Percentiles rank a stretch among this genome's conserved stretches.
Evolutionary conservation across 2,797 vertebrate genomes (phyloP).

Genomic region (Geotrypetes seraphini): DNA sequence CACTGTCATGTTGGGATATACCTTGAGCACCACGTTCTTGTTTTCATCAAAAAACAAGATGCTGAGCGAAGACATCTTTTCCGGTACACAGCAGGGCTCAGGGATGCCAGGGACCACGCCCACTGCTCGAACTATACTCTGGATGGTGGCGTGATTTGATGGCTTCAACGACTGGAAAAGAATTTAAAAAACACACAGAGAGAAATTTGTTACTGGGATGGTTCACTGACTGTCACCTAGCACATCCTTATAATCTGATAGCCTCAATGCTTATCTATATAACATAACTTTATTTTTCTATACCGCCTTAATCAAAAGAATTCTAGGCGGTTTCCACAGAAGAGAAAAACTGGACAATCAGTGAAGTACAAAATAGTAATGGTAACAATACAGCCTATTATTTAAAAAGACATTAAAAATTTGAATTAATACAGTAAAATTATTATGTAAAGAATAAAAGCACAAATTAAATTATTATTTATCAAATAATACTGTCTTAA

Average conservation of each 20-base stretch:
- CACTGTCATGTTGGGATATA: constrained; percentile 96
- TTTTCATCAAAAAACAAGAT: constrained; percentile 94
- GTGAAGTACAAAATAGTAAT: too few relatives aligned
- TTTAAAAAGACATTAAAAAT: too few relatives aligned
- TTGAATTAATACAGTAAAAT: too few relatives aligned
- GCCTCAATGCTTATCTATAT: too few relatives aligned
- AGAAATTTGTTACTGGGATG: neutral
- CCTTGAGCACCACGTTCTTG: constrained; percentile 91
- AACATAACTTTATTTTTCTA: too few relatives aligned
- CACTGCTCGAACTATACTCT: constrained; percentile 91
- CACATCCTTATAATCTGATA: fast-evolving
- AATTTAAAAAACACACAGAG: fast-evolving
- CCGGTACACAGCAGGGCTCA: constrained; percentile 90
- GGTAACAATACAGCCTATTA: too few relatives aligned
- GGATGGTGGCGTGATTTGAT: constrained; percentile 94
- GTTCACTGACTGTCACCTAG: neutral
- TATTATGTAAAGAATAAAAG: too few relatives aligned
- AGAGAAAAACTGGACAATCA: too few relatives aligned
- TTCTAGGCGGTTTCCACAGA: too few relatives aligned
- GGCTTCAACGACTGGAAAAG: constrained; percentile 76
- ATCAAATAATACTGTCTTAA: too few relatives aligned
- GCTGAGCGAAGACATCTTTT: constrained; percentile 92
- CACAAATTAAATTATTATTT: too few relatives aligned
- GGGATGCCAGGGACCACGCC: constrained; percentile 84
- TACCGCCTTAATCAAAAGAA: too few relatives aligned